Base-by-base conservation (phyloP, 2,888 invertebrate genomes). In the Eremobia ochroleuca region DNA sequence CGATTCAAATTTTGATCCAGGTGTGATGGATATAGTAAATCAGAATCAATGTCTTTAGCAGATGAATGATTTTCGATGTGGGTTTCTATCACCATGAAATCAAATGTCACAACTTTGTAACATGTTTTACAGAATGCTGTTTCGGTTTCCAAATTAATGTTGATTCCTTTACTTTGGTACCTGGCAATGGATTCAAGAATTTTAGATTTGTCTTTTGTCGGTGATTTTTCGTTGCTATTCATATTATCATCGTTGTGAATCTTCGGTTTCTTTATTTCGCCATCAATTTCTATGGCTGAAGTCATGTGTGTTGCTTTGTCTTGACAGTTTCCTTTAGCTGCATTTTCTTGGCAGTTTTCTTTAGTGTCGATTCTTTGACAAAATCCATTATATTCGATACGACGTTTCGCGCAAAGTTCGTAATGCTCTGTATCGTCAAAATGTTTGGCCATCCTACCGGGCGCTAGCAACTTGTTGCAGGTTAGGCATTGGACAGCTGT, bases 401-500 rank as follows among this genome's bases (percentile, higher is more conserved):
- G 78, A 70, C 70, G 62, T 76, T 82, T 85, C 6, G 66, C 52
- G 28, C 74, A 85, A 11, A 76, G 43, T 25, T 75, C 67, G 2
- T 43, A 37, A 76, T 94, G 94, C n/a, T 85, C 87, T 0, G 73
- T 18, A 34, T 87, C 81, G n/a, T 89, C 77, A 55, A 90, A 91
- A 83, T 94, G 94, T 5, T 83, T 73, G 15, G 52, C 70, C 37
- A 92, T 73, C 9, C 55, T 77, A 11, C 78, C 77, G 4, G 80
- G 61, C 1, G 86, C 73, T 13, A 90, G 64, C 55, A 93, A 73
- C 52, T 77, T 82, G 82, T 94, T 93, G 76, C 94, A 94, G 25
- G 91, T 92, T 15, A 94, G 68, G 69, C 94, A 94, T 77, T 93
- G 92, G 46, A 91, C 79, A 37, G 88, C 80, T 31, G 86, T 86